Percentiles rank a stretch among this genome's conserved stretches.
phyloP scores from a whole-genome alignment of 1,140 invertebrate genomes.

The Drosophila sechellia region DNA sequence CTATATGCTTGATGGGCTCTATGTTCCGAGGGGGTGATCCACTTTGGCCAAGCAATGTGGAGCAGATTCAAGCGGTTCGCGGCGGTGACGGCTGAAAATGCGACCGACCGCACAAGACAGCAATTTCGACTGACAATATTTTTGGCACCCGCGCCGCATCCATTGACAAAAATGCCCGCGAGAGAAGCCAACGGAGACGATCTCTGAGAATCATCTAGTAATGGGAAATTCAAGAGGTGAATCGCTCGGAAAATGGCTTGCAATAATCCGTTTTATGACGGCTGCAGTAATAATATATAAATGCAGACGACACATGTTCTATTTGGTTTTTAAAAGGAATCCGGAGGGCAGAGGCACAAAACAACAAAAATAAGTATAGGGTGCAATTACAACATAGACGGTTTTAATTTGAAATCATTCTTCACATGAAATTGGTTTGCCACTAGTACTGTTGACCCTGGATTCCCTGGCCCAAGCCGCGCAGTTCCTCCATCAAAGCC shows the following conservation, averaged over 20 bases:
- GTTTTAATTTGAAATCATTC: neutral
- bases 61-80: conserved; percentile 17
- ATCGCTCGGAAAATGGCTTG: conserved; percentile 36
- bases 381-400: neutral
- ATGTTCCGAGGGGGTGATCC: conserved; percentile 12
- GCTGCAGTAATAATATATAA: conserved; percentile 22
- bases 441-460: conserved; percentile 33
- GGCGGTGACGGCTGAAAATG: conserved; percentile 8
- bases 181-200: conserved; percentile 10
- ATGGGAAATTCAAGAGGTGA: conserved; percentile 33
- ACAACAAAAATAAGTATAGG: neutral
- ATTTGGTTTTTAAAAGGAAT: neutral
- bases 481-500: conserved; percentile 32
- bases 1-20: conserved; percentile 9
- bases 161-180: conserved; percentile 53
- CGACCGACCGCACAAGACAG: conserved; percentile 74
- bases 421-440: no score
- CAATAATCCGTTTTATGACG: conserved; percentile 32
- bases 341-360: no score
- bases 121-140: conserved; percentile 78
- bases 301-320: neutral
- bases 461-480: conserved; percentile 21
- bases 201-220: conserved; percentile 26
- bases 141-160: conserved; percentile 72
- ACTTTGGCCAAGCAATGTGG: conserved; percentile 24